Evolutionary conservation across 1,140 invertebrate genomes (phyloP).

Genomic region (Phthorimaea operculella): DNA sequence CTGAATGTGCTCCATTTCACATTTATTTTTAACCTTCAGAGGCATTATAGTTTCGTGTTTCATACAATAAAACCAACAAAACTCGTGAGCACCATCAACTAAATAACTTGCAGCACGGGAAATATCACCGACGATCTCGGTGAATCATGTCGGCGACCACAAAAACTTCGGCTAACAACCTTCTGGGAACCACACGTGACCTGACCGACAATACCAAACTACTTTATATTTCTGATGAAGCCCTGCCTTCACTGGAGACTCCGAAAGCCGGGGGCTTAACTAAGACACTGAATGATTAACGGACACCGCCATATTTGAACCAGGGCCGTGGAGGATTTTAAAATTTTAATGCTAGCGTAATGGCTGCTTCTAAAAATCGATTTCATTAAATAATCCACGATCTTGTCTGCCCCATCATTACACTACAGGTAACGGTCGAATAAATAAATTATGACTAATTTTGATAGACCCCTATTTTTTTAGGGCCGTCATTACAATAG

Average conservation of each 20-base stretch:
- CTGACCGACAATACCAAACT: constrained; percentile 17
- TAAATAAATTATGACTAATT: constrained; percentile 1
- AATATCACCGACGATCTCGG: constrained; percentile 43
- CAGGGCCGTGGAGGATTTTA: constrained; percentile 10
- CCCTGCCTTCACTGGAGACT: not conserved
- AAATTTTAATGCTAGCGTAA: constrained; percentile 30
- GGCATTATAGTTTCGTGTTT: too few relatives aligned
- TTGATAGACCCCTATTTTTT: not conserved
- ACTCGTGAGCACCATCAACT: constrained; percentile 13
- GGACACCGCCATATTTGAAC: constrained; percentile 17
- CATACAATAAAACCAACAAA: too few relatives aligned
- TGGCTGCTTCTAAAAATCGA: constrained; percentile 16
- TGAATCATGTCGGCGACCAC: constrained; percentile 38
- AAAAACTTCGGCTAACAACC: constrained; percentile 28
- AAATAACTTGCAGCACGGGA: constrained; percentile 28
- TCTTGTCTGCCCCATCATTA: constrained; percentile 1
- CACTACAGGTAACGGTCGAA: not conserved
- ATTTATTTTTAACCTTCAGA: too few relatives aligned
- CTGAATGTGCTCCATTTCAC: too few relatives aligned
- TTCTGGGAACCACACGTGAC: constrained; percentile 36
- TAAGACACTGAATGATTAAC: constrained; percentile 13
- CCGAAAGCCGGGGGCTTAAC: not conserved
- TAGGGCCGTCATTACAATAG: constrained; percentile 3
- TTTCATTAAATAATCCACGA: constrained; percentile 26
- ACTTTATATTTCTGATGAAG: constrained; percentile 1